Base-by-base conservation (phyloP, 2,888 invertebrate species). In the Leucophora obtusa region DNA sequence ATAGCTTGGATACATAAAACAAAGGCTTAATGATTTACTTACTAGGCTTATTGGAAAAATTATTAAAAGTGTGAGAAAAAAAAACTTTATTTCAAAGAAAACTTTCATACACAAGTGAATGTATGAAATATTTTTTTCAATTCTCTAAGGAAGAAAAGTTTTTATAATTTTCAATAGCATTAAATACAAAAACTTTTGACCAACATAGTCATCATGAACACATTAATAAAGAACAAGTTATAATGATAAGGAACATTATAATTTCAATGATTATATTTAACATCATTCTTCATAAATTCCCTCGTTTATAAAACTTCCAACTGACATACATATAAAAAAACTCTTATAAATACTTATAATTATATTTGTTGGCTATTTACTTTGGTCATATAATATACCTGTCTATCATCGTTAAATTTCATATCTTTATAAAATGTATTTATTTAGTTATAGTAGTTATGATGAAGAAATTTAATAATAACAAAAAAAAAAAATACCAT, bases 201-300 rank as follows among this genome's bases (percentile, higher is more conserved):
- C 43, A 14, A 53, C 51, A 33, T 24, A 56, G 68, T 35, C 60
- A 35, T 68, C 51, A 17, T 33, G 56, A 35, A 63, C 51, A 17
- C 21, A 33, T 54, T 62, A 66, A 75, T 75, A 66, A 28, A 51
- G 38, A 47, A 66, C 65, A 63, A 66, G 75, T 71, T 79, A 69
- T 14, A 58, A 47, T 68, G 63, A 69, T 68, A 80, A 69, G 66
- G 60, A 77, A 66, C 38, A 62, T 28, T 54, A 35, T 66, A 56
- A 72, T 58, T 69, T 72, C 62, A 76, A 69, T 72, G 63, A 76
- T 80, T 72, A 79, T 62, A 38, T 74, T 11, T 66, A 59, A 50
- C 65, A 70, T 65, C 50, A 59, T 18, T 53, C 4, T 56, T 51
- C 21, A 28, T 47, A 6, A 33, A 18, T 56, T 47, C 18, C 14